Base-by-base conservation (phyloP, 1,140 invertebrate species). In the Orius insidiosus region DNA sequence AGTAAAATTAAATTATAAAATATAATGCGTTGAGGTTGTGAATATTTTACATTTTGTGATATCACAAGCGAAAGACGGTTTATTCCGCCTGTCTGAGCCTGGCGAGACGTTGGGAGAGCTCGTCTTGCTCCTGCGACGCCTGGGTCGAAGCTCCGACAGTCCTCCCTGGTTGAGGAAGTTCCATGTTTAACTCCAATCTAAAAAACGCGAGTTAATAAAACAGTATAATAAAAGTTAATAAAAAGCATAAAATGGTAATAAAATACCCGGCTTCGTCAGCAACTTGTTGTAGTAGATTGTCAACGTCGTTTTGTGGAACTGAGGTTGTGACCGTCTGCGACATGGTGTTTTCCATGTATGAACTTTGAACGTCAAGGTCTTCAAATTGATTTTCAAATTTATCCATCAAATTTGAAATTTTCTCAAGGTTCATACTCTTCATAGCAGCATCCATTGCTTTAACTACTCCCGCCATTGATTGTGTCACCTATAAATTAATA, bases 301-400 rank as follows among this genome's bases (percentile, higher is more conserved):
- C 95, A 0, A 99, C 95, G 68, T 98, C 87, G 55, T 81, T 81
- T 61, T 97, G 90, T 5, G 96, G 96, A 41, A 96, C 84, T 52
- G 87, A 80, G 0, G 94, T 90, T 3, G 96, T 98, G 1, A 92
- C 94, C 0, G 94, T 95, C 59, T 94, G 88, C 40, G 84, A 86
- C 95, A 99, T 99, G 0, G 94, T 87, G 64, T 88, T 90, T 60
- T 98, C 95, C 90, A 99, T 97, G 50, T 94, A 94, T 5, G 88
- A 89, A 46, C 92, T 94, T 66, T 98, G 95, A 0, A 99, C 96
- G 68, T 98, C 96, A 43, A 99, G 66, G 66, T 98, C 94, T 69
- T 99, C 96, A 73, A 99, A 99, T 60, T 98, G 93, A 55, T 82
- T 84, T 61, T 99, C 96, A n/a, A n/a, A n/a, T n/a, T n/a, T n/a